Conservation (phyloP, 2,113 vertebrate genomes). For the Isichthys henryi region DNA sequence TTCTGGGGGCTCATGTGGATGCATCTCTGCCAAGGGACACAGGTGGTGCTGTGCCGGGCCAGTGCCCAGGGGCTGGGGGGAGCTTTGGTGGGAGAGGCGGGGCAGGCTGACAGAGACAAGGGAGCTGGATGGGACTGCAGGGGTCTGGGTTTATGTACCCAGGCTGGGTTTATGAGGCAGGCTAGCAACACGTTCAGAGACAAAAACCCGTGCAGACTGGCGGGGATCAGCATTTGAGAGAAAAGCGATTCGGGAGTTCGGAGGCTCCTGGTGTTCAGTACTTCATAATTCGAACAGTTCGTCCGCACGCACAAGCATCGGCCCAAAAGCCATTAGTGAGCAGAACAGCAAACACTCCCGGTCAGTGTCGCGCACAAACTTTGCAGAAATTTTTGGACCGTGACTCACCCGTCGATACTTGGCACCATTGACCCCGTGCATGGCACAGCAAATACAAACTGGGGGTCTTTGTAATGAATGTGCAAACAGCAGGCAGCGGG, state of each 20-base stretch:
- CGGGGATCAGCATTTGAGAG: neutral
- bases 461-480: neutral
- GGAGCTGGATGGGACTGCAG: neutral
- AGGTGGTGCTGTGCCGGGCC: slow-evolving; percentile 34
- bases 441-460: neutral
- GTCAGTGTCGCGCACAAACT: neutral
- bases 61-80: slow-evolving; percentile 20
- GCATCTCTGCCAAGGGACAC: slow-evolving; percentile 25
- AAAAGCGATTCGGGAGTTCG: neutral
- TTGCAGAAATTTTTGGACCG: neutral
- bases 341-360: neutral
- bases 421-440: neutral
- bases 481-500: neutral
- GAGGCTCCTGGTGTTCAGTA: neutral
- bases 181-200: neutral
- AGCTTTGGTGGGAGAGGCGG: neutral
- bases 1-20: neutral
- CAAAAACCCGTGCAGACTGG: no score
- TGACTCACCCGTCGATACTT: neutral
- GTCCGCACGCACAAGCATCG: neutral
- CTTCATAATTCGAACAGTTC: neutral
- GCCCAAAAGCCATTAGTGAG: neutral
- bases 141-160: neutral
- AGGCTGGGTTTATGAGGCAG: no score
- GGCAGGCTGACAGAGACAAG: neutral